Evolutionary conservation across 2,797 vertebrate genomes (phyloP).

Genomic region (Rhyacichthys aspro): DNA sequence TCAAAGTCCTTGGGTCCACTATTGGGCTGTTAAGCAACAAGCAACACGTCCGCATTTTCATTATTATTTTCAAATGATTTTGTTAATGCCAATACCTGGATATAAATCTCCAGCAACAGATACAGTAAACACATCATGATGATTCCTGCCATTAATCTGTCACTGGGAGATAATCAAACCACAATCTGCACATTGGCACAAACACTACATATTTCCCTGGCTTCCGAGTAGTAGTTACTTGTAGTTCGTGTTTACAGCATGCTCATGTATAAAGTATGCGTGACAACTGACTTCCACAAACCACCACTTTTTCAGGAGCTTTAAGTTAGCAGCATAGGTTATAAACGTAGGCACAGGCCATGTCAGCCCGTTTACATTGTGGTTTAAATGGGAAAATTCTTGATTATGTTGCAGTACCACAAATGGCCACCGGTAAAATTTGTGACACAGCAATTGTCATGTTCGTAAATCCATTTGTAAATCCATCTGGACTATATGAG

Average conservation of each 20-base stretch:
- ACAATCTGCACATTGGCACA: not conserved
- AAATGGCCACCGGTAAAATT: too few species aligned
- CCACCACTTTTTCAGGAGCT: too few species aligned
- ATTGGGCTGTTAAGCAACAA: not conserved
- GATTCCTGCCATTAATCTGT: constrained; percentile 15
- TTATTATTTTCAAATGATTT: constrained; percentile 3
- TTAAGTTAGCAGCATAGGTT: too few species aligned
- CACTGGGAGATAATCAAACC: constrained; percentile 1
- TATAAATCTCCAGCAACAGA: not conserved
- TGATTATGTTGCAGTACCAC: too few species aligned
- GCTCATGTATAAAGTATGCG: not conserved
- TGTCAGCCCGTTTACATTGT: too few species aligned
- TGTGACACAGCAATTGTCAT: too few species aligned
- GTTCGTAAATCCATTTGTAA: too few species aligned
- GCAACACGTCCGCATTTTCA: not conserved
- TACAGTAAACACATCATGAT: constrained; percentile 2
- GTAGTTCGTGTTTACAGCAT: not conserved
- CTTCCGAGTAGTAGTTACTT: not conserved
- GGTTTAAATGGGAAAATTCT: too few species aligned
- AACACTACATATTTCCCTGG: not conserved
- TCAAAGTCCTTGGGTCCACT: not conserved
- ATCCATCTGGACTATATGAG: too few species aligned
- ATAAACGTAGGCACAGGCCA: too few species aligned
- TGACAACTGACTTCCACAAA: too few species aligned
- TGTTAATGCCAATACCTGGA: constrained; percentile 13